Percentiles rank a stretch among this genome's conserved stretches.
Conservation (phyloP, 2,113 vertebrate genomes). For the Cairina moschata region DNA sequence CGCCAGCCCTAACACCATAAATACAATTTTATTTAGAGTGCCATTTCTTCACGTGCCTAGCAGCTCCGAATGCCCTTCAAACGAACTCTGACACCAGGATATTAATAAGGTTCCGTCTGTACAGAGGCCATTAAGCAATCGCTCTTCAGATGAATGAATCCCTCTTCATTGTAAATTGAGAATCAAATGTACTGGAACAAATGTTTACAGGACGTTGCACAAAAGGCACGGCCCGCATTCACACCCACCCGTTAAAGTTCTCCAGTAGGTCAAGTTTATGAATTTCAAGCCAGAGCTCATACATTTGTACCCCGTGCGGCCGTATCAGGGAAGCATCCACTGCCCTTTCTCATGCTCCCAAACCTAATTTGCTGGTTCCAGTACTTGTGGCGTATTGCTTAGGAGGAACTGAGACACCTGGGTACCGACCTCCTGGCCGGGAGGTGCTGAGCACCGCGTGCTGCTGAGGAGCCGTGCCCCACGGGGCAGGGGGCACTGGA, state of each 20-base stretch:
- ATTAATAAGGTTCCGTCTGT: constrained; percentile 30
- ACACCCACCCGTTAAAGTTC: neutral
- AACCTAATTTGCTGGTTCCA: neutral
- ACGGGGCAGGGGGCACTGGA: neutral
- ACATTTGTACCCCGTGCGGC: neutral
- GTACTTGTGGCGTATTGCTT: neutral
- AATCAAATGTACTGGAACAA: constrained; percentile 41
- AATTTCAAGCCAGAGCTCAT: neutral
- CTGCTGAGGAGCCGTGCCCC: neutral
- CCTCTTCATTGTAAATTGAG: constrained; percentile 53
- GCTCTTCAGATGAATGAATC: constrained; percentile 33
- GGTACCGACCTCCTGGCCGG: neutral
- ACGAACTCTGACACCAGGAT: neutral
- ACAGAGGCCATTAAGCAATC: constrained; percentile 30
- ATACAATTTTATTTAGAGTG: neutral
- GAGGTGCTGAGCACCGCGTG: neutral
- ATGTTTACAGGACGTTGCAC: constrained; percentile 35
- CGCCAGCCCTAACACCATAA: neutral
- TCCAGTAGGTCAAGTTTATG: neutral
- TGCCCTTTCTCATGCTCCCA: neutral
- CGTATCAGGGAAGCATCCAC: neutral
- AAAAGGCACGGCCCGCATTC: neutral
- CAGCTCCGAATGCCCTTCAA: neutral
- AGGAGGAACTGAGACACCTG: neutral
- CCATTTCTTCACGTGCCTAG: neutral